These are phyloP conservation scores for Pitangus sulphuratus DNA, from an alignment of 2,797 vertebrate species.

Conservation along the genomic window DNA sequence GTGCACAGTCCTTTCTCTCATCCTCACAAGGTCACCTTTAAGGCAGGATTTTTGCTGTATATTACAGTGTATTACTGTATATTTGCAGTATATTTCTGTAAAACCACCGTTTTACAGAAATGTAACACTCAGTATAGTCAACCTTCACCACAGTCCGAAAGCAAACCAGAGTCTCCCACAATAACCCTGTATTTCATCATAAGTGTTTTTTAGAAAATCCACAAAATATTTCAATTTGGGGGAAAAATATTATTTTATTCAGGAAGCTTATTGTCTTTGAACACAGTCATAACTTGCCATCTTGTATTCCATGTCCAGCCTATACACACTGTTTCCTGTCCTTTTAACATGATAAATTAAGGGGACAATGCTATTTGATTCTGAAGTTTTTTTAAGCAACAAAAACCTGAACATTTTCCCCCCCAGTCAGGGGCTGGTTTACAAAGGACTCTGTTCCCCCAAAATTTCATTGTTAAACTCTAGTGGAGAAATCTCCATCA, in stretches of 20 bases:
- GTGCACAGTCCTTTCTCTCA: not conserved
- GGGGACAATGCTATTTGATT: not conserved
- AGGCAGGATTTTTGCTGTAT: not conserved
- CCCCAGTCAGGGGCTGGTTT: not conserved
- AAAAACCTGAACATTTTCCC: not conserved
- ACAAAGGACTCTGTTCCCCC: not conserved
- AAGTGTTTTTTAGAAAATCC: not conserved
- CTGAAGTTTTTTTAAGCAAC: not conserved
- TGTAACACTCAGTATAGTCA: not conserved
- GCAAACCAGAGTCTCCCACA: not conserved
- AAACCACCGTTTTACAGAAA: not conserved
- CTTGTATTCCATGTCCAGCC: not conserved
- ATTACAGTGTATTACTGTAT: too few relatives aligned
- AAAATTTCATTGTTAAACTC: not conserved
- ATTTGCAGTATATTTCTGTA: too few relatives aligned
- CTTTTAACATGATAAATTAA: not conserved
- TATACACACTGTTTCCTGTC: not conserved
- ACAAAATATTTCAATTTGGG: not conserved
- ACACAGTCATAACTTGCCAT: not conserved
- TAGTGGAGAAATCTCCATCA: not conserved
- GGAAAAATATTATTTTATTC: not conserved
- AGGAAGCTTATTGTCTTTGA: not conserved
- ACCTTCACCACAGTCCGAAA: not conserved
- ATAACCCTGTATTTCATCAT: not conserved
- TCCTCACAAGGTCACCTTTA: slow-evolving; percentile 31